Base-by-base conservation (phyloP, 2,113 vertebrate species). In the Hippocampus guttulatus region DNA sequence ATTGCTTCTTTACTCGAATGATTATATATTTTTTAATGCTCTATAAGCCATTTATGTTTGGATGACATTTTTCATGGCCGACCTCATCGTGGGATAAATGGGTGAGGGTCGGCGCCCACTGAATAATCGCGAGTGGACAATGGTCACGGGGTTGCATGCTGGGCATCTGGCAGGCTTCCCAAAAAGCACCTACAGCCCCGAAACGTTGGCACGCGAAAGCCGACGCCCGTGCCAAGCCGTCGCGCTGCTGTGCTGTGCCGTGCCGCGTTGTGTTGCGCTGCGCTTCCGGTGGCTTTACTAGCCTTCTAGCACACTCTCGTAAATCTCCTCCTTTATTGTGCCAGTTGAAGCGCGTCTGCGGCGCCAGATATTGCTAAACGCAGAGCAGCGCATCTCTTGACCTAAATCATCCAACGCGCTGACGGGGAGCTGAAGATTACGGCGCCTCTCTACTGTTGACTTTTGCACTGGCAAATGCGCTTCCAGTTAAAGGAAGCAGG, bases 171-270 rank as follows among this genome's bases (percentile, higher is more conserved):
- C 69, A 1, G 43, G 68, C 72, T 68, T 68, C 67, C 23, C 3
- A 38, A 62, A 72, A 73, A 82, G 84, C 81, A 82, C 81, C 78
- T 71, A 81, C 75, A 82, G 77, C 67, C 73, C 71, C 75, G 63
- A 81, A 70, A 79, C 45, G 72, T 20, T 81, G 78, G 65, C 77
- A 74, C 43, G 30, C 0, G 2, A 25, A 71, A 80, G 43, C 3
- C 2, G 6, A 74, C 64, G 27, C 33, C 64, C 69, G 47, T 70
- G 64, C 75, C 72, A 75, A 75, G 76, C 76, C 54, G 10, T 21
- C 63, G 45, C 65, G 41, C 64, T 38, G 10, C 73, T 33, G 43
- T n/a, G 33, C 16, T 5, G 30, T 33, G 30, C 5, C 5, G 27
- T 27, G 30, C 3, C 3, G 27, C 2, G 27, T 30, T 30, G 27